phyloP scores from a whole-genome alignment of 2,888 invertebrate species.

The Acronicta aceris region DNA sequence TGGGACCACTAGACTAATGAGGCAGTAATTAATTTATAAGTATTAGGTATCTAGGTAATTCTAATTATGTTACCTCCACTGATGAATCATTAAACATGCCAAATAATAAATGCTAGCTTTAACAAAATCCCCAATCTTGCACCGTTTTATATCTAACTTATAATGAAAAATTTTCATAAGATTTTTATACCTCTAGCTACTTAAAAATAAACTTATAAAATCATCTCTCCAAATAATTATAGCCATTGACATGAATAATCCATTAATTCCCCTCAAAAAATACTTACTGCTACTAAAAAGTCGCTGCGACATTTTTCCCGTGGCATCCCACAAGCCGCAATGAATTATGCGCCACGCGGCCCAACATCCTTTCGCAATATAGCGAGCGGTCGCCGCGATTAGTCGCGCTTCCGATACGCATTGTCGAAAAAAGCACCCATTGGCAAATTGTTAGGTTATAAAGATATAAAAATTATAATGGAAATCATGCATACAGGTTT shows the following conservation, averaged over 20 bases:
- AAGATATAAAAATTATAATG: conserved; percentile 31
- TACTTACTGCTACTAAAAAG: conserved; percentile 33
- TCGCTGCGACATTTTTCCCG: conserved; percentile 50
- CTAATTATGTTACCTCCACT: no score
- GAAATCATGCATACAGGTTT: conserved; percentile 6
- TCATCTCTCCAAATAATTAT: conserved; percentile 48
- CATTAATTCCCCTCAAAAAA: conserved; percentile 56
- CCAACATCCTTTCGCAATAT: conserved; percentile 84
- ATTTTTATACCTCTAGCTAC: conserved; percentile 4
- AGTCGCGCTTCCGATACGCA: conserved; percentile 74
- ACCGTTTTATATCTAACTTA: no score
- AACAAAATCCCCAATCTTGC: no score
- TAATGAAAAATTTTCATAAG: no score
- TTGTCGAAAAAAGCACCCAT: conserved; percentile 59
- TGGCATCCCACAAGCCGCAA: conserved; percentile 58
- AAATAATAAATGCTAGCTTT: no score
- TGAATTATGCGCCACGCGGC: conserved; percentile 76
- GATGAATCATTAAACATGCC: no score
- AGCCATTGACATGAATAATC: conserved; percentile 59
- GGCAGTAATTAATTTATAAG: no score
- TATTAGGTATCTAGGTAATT: no score
- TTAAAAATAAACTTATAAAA: conserved; percentile 20
- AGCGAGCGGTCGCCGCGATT: conserved; percentile 76
- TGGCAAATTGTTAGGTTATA: conserved; percentile 61
- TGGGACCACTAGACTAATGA: no score